Evolutionary conservation across 92 coral and sea anemone genomes (phyloP).

Genomic region (Parazoanthus swiftii): DNA sequence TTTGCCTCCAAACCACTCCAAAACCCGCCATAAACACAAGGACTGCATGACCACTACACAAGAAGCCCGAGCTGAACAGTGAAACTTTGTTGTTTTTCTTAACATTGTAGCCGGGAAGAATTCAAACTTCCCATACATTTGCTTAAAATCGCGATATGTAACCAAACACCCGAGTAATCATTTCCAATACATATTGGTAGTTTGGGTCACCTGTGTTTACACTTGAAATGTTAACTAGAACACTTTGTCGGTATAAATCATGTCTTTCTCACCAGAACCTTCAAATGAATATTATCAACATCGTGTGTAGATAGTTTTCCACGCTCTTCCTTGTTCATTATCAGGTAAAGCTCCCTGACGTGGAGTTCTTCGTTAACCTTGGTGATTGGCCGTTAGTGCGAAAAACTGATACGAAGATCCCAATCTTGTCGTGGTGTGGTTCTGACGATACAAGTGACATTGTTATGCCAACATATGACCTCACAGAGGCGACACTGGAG

Average conservation of each 20-base stretch:
- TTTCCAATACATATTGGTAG: too few species aligned
- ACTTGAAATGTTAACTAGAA: background rate
- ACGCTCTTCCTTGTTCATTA: background rate
- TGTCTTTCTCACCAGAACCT: background rate
- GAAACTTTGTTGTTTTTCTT: too few species aligned
- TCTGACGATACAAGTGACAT: constrained; percentile 93
- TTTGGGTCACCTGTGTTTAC: too few species aligned
- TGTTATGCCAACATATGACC: constrained; percentile 98
- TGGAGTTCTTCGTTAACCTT: constrained; percentile 98
- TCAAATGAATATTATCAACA: background rate
- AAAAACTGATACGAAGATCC: constrained; percentile 62
- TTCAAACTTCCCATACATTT: too few species aligned
- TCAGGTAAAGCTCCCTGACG: constrained; percentile 88
- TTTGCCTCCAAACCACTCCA: too few species aligned
- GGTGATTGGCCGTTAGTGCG: constrained; percentile 98
- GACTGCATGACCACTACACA: too few species aligned
- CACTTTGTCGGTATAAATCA: background rate
- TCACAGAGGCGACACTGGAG: constrained; percentile 92
- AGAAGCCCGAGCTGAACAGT: too few species aligned
- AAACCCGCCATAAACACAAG: too few species aligned
- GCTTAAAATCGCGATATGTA: too few species aligned
- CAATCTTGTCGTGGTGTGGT: constrained; percentile 97
- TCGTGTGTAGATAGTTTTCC: background rate
- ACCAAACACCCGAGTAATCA: too few species aligned
- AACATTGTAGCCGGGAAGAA: too few species aligned